Conservation (phyloP, 30 jellyfish, hydroid and myxozoan genomes). For the Mastigias papua region DNA sequence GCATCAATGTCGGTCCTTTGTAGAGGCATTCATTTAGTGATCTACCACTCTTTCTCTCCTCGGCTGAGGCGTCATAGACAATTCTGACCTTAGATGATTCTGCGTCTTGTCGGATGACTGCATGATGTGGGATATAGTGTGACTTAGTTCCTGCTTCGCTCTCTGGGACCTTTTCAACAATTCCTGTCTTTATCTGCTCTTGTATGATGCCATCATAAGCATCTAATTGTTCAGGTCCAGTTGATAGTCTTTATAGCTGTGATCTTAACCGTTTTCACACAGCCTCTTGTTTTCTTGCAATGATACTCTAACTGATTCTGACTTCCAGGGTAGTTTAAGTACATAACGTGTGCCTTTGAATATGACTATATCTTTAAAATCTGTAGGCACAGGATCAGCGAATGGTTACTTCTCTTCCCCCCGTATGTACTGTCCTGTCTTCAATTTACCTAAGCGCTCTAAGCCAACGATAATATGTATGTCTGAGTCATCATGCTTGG, state of each 20-base stretch:
- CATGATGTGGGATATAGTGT: constrained; percentile 43
- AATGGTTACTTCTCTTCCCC: constrained; percentile 36
- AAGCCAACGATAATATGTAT: constrained; percentile 29
- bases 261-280: constrained; percentile 11
- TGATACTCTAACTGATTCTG: constrained; percentile 16
- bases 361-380: constrained; percentile 29
- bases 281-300: constrained; percentile 45
- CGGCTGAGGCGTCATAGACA: constrained; percentile 34
- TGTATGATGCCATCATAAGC: constrained; percentile 15
- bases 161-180: constrained; percentile 6
- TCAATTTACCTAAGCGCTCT: constrained; percentile 25
- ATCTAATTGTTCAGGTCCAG: constrained; percentile 2
- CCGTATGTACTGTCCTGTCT: constrained; percentile 34
- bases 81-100: constrained; percentile 24
- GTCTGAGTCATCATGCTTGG: constrained; percentile 38
- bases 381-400: constrained; percentile 39
- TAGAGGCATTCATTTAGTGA: constrained; percentile 36
- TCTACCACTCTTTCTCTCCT: constrained; percentile 14
- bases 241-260: constrained; percentile 14
- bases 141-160: background rate
- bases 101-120: constrained; percentile 29
- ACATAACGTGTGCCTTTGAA: constrained; percentile 49
- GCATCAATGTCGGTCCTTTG: constrained; percentile 20
- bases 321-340: constrained; percentile 54
- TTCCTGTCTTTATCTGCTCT: constrained; percentile 23